Conservation (phyloP, 2,888 invertebrate species). For the Cabera pusaria region DNA sequence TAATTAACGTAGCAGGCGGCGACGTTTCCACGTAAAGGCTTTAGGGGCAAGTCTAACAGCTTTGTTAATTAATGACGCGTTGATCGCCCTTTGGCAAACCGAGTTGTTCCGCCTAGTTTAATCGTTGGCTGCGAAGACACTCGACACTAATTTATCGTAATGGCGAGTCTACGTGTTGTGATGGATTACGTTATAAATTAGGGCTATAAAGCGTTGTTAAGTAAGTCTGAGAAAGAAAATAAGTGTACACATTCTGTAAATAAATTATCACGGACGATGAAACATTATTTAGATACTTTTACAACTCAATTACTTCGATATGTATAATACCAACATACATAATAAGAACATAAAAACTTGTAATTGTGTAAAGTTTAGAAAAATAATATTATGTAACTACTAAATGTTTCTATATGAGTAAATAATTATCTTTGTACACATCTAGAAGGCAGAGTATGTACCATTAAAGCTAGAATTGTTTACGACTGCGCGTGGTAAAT, state of each 20-base stretch:
- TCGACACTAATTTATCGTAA: conserved; percentile 40
- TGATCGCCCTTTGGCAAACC: conserved; percentile 31
- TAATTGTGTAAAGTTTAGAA: too few species aligned
- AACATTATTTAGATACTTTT: too few species aligned
- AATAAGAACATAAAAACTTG: too few species aligned
- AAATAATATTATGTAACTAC: too few species aligned
- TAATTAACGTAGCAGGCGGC: conserved; percentile 37
- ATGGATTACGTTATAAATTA: conserved; percentile 45
- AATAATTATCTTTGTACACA: too few species aligned
- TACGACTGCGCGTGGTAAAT: conserved; percentile 66
- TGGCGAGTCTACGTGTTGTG: conserved; percentile 43
- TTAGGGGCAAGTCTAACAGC: conserved; percentile 23
- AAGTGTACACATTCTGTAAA: too few species aligned
- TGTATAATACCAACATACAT: too few species aligned
- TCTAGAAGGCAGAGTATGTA: conserved; percentile 31
- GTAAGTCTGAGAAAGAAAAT: too few species aligned
- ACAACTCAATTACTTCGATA: too few species aligned
- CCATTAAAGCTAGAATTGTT: conserved; percentile 49
- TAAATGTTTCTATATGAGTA: too few species aligned
- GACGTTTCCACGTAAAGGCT: conserved; percentile 32
- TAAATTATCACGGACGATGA: too few species aligned
- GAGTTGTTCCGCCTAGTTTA: conserved; percentile 49
- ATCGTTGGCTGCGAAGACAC: conserved; percentile 35
- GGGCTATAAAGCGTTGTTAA: too few species aligned
- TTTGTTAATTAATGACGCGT: conserved; percentile 52